Conservation (phyloP, 2,888 invertebrate genomes). For the Serripes groenlandicus region DNA sequence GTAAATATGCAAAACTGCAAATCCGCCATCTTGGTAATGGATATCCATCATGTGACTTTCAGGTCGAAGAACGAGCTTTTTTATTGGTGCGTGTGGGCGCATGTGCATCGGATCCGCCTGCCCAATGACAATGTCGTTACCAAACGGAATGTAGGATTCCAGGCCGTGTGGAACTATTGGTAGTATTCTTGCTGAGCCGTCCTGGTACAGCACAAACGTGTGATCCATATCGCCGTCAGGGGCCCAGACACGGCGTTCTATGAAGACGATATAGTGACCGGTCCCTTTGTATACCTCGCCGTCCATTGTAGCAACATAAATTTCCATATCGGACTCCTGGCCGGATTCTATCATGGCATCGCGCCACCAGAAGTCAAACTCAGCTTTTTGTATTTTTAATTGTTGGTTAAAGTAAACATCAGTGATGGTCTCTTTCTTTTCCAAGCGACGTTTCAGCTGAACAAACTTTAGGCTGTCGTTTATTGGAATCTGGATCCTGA, state of each 20-base stretch:
- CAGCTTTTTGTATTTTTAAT: conserved; percentile 39
- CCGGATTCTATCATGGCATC: conserved; percentile 42
- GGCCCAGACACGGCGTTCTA: conserved; percentile 51
- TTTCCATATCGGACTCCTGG: conserved; percentile 46
- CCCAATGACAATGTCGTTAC: conserved; percentile 67
- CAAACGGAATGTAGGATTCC: conserved; percentile 62
- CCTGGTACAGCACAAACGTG: conserved; percentile 61
- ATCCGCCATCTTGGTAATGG: conserved; percentile 57
- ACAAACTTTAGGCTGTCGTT: conserved; percentile 27
- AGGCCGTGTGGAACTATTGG: conserved; percentile 60
- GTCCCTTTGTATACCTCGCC: conserved; percentile 47
- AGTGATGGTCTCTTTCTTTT: conserved; percentile 6
- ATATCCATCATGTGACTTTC: conserved; percentile 42
- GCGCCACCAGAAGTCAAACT: conserved; percentile 57
- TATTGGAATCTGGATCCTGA: conserved; percentile 31
- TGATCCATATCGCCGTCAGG: conserved; percentile 57
- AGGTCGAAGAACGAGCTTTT: conserved; percentile 58
- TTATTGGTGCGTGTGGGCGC: conserved; percentile 57
- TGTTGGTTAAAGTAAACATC: conserved; percentile 43
- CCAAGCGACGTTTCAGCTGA: conserved; percentile 34
- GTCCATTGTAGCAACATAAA: conserved; percentile 46
- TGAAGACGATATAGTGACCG: conserved; percentile 46
- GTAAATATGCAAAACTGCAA: conserved; percentile 46
- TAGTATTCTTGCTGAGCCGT: conserved; percentile 60
- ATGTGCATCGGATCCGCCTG: conserved; percentile 48